These are phyloP conservation scores for Steinernema khuongi DNA, from an alignment of 1,140 invertebrate species.

Conservation along the genomic window DNA sequence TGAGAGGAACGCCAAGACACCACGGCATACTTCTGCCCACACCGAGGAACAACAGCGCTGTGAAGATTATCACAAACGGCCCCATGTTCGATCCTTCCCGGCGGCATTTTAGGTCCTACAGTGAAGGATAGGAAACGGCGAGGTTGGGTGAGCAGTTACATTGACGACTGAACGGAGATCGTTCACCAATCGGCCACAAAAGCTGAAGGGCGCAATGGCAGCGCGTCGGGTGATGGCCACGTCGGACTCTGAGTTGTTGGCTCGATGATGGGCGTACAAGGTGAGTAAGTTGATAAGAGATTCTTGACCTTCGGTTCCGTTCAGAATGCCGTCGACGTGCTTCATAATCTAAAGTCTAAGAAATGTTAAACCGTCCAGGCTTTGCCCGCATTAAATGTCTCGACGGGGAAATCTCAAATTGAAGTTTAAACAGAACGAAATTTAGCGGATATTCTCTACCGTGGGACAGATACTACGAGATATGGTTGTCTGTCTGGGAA, in stretches of 20 bases:
- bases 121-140: neutral
- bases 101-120: constrained; percentile 43
- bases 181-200: constrained; percentile 54
- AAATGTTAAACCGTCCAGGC: too few species aligned
- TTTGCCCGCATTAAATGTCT: too few species aligned
- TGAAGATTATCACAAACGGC: constrained; percentile 53
- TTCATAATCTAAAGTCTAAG: constrained; percentile 17
- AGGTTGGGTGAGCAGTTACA: constrained; percentile 18
- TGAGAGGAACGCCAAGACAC: constrained; percentile 52
- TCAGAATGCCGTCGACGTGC: constrained; percentile 25
- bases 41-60: constrained; percentile 49
- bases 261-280: constrained; percentile 21
- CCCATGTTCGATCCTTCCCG: constrained; percentile 42
- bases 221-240: constrained; percentile 29
- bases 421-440: too few species aligned
- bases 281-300: constrained; percentile 27
- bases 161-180: constrained; percentile 40
- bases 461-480: too few species aligned
- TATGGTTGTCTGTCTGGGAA: too few species aligned
- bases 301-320: constrained; percentile 20
- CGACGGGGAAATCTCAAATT: too few species aligned
- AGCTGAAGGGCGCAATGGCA: constrained; percentile 48
- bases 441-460: too few species aligned
- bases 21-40: constrained; percentile 57
- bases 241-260: constrained; percentile 21